Base-by-base conservation (phyloP, 2,888 invertebrate species). In the Globia sparganii region DNA sequence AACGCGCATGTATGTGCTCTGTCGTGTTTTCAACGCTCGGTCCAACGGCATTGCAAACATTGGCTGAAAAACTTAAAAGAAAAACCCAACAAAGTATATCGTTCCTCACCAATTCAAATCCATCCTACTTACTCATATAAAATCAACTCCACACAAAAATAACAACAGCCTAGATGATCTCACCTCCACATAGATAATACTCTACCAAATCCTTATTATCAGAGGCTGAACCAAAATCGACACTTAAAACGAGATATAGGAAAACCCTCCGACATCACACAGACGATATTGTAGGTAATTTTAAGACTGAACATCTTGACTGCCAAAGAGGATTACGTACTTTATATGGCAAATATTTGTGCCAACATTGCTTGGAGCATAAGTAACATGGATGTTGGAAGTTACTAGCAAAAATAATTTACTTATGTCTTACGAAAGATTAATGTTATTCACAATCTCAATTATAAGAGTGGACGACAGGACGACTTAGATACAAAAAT, bases 251-350 rank as follows among this genome's bases (percentile, higher is more conserved):
- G 59, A 77, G 69, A 77, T 81, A 69, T 76, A 61, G 53, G 69
- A 77, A 79, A 85, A 69, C 81, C 69, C 61, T 58, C 71, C 71
- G 59, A 82, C 84, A 76, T 76, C 77, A 74, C 69, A 77, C 74
- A 73, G 69, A 46, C 78, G 70, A 85, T 85, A 85, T 81, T 77
- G 86, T 80, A 77, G 73, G 88, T 85, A 83, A 84, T 88, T 85
- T 83, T 78, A 82, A 84, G 83, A 87, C 84, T 77, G 65, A 75
- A 72, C 70, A 83, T 79, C 76, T 82, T 85, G 84, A 78, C 73
- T 72, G 75, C 80, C 80, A 81, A 85, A 87, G 86, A 81, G 84
- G 85, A 89, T 89, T 87, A 87, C 65, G 77, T 75, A 86, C 85
- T 84, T 82, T 71, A 74, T 72, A 59, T 72, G 77, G 70, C 82